A percentile compares a stretch with the other conserved stretches of the same genome.
Evolutionary conservation across 2,797 vertebrate genomes (phyloP).

Genomic region (Benthosema pterotum): DNA sequence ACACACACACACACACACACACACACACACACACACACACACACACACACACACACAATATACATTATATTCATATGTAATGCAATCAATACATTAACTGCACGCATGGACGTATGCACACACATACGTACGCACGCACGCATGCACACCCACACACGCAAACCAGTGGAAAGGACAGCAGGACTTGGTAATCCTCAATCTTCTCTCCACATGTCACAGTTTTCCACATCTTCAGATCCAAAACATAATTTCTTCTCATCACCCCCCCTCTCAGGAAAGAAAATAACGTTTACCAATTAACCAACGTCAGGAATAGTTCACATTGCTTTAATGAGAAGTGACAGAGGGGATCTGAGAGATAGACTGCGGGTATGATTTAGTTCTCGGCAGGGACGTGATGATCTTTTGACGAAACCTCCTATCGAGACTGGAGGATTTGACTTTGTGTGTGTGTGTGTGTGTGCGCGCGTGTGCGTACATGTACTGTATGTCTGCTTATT

Average conservation of each 20-base stretch:
- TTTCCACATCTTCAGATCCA: conserved; percentile 65
- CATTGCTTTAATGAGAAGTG: conserved; percentile 81
- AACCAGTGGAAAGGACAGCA: conserved; percentile 59
- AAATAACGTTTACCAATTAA: conserved; percentile 82
- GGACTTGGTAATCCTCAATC: conserved; percentile 49
- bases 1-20: no score
- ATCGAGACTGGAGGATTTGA: conserved; percentile 38
- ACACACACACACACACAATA: no score
- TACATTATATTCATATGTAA: conserved; percentile 30
- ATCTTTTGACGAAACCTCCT: conserved; percentile 68
- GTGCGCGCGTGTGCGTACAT: neutral
- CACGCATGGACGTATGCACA: neutral
- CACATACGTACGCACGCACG: neutral
- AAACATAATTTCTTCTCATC: conserved; percentile 57
- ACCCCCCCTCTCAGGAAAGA: conserved; percentile 39
- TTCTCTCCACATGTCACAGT: conserved; percentile 68
- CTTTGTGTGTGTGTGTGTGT: conserved; percentile 7
- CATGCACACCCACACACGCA: conserved; percentile 4
- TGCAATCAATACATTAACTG: no score
- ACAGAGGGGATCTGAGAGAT: conserved; percentile 70
- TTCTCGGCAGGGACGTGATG: conserved; percentile 64
- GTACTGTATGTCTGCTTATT: neutral
- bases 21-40: no score
- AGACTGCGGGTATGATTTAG: conserved; percentile 67
- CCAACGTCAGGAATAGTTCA: conserved; percentile 76